A percentile compares a stretch with the other conserved stretches of the same genome.
phyloP scores from a whole-genome alignment of 2,797 vertebrate genomes.

The Acanthornis magna region DNA sequence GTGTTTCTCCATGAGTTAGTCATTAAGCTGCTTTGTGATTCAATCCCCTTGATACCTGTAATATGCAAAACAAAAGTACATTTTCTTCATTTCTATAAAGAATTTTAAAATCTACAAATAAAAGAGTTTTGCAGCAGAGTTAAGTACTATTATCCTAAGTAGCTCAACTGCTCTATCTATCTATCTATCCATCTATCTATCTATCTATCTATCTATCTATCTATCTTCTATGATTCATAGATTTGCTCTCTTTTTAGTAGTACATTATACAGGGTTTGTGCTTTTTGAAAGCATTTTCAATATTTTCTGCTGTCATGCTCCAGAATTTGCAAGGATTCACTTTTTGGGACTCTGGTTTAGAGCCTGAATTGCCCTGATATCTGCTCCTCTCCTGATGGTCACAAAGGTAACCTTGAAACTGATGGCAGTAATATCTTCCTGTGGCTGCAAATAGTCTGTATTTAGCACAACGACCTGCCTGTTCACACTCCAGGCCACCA shows the following conservation, averaged over 20 bases:
- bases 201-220: not conserved
- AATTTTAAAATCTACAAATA: not conserved
- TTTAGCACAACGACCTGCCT: not conserved
- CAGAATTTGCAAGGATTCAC: not conserved
- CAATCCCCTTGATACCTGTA: not conserved
- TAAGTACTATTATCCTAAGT: not conserved
- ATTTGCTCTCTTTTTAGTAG: not conserved
- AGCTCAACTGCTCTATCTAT: not conserved
- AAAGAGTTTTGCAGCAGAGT: not conserved
- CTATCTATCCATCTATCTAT: not conserved
- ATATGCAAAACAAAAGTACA: not conserved
- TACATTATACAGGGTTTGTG: not conserved
- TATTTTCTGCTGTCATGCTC: not conserved
- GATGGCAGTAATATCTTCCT: not conserved
- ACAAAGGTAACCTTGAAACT: not conserved
- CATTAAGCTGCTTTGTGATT: not conserved
- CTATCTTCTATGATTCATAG: not conserved
- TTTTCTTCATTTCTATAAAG: not conserved
- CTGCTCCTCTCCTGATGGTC: not conserved
- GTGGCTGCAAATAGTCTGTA: not conserved
- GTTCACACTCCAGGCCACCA: not conserved
- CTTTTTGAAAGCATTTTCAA: not conserved
- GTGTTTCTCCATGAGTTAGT: constrained; percentile 6
- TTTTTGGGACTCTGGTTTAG: not conserved
- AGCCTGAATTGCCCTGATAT: not conserved